Evolutionary conservation across 2,113 vertebrate genomes (phyloP), one percentile per base, ranked within the genome.

Genomic region (Bos javanicus): DNA sequence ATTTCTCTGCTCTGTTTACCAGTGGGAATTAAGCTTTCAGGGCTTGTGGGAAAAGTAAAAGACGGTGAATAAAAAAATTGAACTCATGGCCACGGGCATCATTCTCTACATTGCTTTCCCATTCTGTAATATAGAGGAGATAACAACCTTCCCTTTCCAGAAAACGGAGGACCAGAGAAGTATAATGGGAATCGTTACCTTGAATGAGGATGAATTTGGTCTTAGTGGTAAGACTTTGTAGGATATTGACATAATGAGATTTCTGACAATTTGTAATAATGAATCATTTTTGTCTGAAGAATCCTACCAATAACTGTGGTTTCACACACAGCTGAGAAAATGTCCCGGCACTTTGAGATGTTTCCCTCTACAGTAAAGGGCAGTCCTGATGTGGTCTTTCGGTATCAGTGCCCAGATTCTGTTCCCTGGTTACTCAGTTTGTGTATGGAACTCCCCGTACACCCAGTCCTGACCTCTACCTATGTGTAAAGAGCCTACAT

Each of bases 181-280:
- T 83, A 74, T 62, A 87, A 87, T 85, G n/a, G 48, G 50, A 87
- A 92, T 52, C 57, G 28, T 92, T 85, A 87, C 28, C 36, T 97
- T 87, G 48, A 97, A 95, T 95, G 56, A 94, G 12, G 64, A 94
- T 92, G 23, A 82, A 90, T 88, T 90, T 96, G 50, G 43, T 87
- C 71, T 90, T 87, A 33, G 46, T 76, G 48, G n/a, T 92, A 92
- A 93, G 95, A 46, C 74, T 94, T 19, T 57, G 36, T 48, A 85
- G 43, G 19, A 43, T 67, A 71, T 43, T 88, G 25, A 82, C 57
- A 81, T 39, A 88, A 97, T 87, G 54, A 88, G 52, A 90, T 62
- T 82, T 96, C 62, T 60, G 85, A 93, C 16, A 39, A 88, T 93
- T 88, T 92, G 5, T 95, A 88, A 94, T 80, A 92, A 80, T 93